These are phyloP conservation scores for Diadophis punctatus DNA, from an alignment of 2,113 vertebrate species.

Conservation along the genomic window DNA sequence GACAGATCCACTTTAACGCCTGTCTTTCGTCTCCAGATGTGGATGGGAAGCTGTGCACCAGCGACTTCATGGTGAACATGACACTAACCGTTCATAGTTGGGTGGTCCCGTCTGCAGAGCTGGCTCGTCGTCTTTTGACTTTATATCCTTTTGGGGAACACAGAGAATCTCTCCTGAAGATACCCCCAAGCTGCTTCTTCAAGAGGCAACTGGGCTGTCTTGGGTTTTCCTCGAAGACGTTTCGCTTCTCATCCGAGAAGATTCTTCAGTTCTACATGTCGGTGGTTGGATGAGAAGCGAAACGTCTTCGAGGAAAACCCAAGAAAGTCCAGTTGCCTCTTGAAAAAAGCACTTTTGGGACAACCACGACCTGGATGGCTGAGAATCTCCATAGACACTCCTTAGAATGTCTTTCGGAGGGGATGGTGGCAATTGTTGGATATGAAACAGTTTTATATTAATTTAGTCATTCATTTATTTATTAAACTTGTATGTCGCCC, in stretches of 20 bases:
- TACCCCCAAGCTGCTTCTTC: not conserved
- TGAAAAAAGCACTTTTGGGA: not conserved
- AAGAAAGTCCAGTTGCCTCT: not conserved
- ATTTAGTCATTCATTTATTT: too few relatives aligned
- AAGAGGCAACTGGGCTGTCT: not conserved
- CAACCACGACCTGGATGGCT: not conserved
- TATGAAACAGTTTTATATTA: not conserved
- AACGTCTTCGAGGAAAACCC: not conserved
- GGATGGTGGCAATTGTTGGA: not conserved
- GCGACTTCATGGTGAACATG: conserved; percentile 65
- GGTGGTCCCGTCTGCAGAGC: conserved; percentile 63
- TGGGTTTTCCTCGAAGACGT: not conserved
- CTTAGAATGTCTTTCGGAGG: not conserved
- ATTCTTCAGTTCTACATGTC: not conserved
- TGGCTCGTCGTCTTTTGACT: conserved; percentile 58
- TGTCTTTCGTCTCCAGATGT: conserved; percentile 41
- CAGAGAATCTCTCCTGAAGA: not conserved
- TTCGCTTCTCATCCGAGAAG: not conserved
- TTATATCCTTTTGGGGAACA: conserved; percentile 61
- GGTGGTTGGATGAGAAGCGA: not conserved
- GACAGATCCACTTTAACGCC: not conserved
- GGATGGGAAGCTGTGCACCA: conserved; percentile 51
- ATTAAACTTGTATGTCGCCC: not conserved
- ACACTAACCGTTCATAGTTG: conserved; percentile 67
- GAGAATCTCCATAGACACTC: not conserved